Evolutionary conservation across 2,888 invertebrate species (phyloP).

Genomic region (Lasioglossum lativentre): DNA sequence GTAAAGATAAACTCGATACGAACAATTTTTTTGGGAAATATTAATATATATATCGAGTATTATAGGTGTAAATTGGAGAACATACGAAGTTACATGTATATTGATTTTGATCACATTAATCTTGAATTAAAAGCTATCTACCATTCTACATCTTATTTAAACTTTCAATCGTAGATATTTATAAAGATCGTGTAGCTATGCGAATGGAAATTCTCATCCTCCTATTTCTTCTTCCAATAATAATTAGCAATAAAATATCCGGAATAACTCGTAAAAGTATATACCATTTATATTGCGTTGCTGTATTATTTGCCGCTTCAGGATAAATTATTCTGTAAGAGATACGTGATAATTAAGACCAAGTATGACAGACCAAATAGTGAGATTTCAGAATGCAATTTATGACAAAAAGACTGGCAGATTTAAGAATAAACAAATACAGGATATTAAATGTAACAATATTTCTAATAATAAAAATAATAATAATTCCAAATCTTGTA

Average conservation of each 20-base stretch:
- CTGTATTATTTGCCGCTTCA: slow-evolving; percentile 19
- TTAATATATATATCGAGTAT: slow-evolving; percentile 30
- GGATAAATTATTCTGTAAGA: slow-evolving; percentile 44
- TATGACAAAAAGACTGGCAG: slow-evolving; percentile 57
- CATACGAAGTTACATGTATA: slow-evolving; percentile 23
- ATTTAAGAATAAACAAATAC: slow-evolving; percentile 44
- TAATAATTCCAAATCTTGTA: slow-evolving; percentile 37
- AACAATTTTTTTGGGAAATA: slow-evolving; percentile 17
- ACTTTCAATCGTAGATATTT: slow-evolving; percentile 24
- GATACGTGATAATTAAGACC: slow-evolving; percentile 55
- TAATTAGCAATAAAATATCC: slow-evolving; percentile 22
- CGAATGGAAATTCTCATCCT: slow-evolving; percentile 31
- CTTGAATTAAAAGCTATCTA: slow-evolving; percentile 36
- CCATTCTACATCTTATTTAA: slow-evolving; percentile 13
- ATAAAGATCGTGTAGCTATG: slow-evolving; percentile 22
- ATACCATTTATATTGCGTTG: slow-evolving; percentile 10
- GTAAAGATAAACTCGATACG: slow-evolving; percentile 24
- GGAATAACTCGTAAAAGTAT: background rate
- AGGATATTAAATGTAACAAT: slow-evolving; percentile 44
- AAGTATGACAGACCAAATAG: slow-evolving; percentile 66
- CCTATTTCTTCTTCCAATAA: slow-evolving; percentile 47
- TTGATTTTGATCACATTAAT: slow-evolving; percentile 33
- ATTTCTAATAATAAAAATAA: slow-evolving; percentile 52
- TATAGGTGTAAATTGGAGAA: slow-evolving; percentile 28
- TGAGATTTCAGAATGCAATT: slow-evolving; percentile 65